Base-by-base conservation (phyloP, 2,888 invertebrate genomes). In the Isoperla grammatica region DNA sequence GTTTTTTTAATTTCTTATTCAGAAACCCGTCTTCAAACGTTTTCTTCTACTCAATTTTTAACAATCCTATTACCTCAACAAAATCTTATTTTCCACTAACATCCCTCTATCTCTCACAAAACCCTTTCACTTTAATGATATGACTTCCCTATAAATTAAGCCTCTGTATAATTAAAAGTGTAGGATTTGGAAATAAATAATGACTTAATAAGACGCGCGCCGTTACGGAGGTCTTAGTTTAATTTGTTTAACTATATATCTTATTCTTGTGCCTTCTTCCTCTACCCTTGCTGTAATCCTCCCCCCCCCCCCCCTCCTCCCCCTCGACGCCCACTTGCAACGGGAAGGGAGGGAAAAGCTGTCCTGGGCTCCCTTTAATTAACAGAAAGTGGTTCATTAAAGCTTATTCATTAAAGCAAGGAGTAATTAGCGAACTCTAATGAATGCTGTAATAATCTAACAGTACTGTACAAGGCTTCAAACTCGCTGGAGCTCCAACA, bases 371-470 rank as follows among this genome's bases (percentile, higher is more conserved):
- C 77, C 86, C 83, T 87, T 87, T 87, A 87, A 87, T 87, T 87
- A 87, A 87, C 87, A 86, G 86, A 87, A 87, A 87, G 87, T 87
- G 87, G 87, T 87, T 87, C 87, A 87, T 87, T 87, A 87, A 86
- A 86, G 87, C 86, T 87, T 87, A 87, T 87, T 87, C 87, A 87
- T 87, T 87, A 87, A 86, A 86, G 86, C 86, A 86, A 86, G 86
- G 85, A 86, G 86, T 87, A 87, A 87, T 87, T 87, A 87, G 87
- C 85, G 86, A 86, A 86, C 85, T 87, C 86, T 86, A 87, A 85
- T 85, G 85, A 85, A 85, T 85, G 83, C 84, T 82, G 83, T 84
- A 84, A 84, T 85, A 85, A 85, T 85, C 84, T 83, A 64, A 65
- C 65, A 64, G 64, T 64, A 53, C 39, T 53, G 53, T 53, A 53